A percentile compares a stretch with the other conserved stretches of the same genome.
phyloP scores from a whole-genome alignment of 2,113 vertebrate species.

The Herpetotheres cachinnans region DNA sequence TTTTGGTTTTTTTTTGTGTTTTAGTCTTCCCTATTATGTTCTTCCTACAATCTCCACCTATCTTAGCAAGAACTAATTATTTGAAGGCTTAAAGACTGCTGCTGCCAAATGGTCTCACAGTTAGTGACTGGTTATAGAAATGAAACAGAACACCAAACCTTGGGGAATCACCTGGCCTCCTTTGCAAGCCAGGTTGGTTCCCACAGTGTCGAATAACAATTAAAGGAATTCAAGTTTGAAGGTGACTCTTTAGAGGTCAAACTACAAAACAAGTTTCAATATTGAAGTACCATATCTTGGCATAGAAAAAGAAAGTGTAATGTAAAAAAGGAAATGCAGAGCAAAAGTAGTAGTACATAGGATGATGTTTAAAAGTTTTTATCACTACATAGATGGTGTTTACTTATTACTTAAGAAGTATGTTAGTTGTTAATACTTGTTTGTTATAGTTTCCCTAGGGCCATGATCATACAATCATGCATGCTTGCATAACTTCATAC shows the following conservation, averaged over 20 bases:
- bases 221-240: conserved; percentile 65
- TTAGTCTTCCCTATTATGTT: conserved; percentile 36
- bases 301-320: neutral
- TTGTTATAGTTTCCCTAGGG: neutral
- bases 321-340: neutral
- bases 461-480: neutral
- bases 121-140: conserved; percentile 70
- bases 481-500: neutral
- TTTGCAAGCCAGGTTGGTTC: conserved; percentile 69
- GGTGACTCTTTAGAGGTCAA: conserved; percentile 69
- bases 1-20: neutral
- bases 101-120: conserved; percentile 81
- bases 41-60: conserved; percentile 36
- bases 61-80: conserved; percentile 82
- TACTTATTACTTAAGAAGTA: neutral
- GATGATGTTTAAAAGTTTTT: neutral
- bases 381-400: neutral
- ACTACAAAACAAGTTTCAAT: conserved; percentile 45
- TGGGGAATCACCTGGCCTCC: conserved; percentile 75
- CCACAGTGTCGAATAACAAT: conserved; percentile 63
- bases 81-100: conserved; percentile 66
- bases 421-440: neutral
- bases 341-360: neutral
- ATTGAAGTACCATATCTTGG: neutral
- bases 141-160: conserved; percentile 74